These are phyloP conservation scores for Tipula vernalis DNA, from an alignment of 2,888 invertebrate species.

Conservation along the genomic window DNA sequence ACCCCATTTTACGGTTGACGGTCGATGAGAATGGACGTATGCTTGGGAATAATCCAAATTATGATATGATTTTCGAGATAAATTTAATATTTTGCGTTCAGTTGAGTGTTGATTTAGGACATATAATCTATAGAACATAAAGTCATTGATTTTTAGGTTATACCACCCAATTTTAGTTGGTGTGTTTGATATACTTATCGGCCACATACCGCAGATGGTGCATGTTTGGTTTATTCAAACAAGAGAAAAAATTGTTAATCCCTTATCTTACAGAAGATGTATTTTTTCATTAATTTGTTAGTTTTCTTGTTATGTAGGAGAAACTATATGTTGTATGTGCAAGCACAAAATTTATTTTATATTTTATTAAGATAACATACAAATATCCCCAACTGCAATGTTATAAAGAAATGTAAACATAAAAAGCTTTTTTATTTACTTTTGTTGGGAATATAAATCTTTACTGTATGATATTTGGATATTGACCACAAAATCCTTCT, in stretches of 20 bases:
- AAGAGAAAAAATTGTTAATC: background rate
- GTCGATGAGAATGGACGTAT: background rate
- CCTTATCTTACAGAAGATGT: background rate
- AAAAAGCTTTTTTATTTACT: too few species aligned
- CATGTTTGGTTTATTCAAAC: background rate
- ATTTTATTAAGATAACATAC: too few species aligned
- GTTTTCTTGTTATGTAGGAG: background rate
- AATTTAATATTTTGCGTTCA: background rate
- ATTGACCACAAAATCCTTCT: too few species aligned
- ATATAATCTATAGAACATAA: background rate
- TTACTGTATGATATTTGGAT: too few species aligned
- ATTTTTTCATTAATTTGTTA: background rate
- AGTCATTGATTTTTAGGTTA: background rate
- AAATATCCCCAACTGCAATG: too few species aligned
- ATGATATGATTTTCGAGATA: background rate
- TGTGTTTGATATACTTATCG: background rate
- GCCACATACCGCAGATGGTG: background rate
- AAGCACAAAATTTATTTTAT: too few species aligned
- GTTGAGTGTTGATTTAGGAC: background rate
- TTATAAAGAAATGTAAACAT: too few species aligned
- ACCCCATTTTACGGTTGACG: background rate
- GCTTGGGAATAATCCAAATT: background rate
- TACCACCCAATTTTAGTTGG: background rate
- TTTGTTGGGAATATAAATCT: too few species aligned
- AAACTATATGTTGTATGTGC: too few species aligned